Evolutionary conservation across 2,888 invertebrate species (phyloP).

Genomic region (Athrips mouffetella): DNA sequence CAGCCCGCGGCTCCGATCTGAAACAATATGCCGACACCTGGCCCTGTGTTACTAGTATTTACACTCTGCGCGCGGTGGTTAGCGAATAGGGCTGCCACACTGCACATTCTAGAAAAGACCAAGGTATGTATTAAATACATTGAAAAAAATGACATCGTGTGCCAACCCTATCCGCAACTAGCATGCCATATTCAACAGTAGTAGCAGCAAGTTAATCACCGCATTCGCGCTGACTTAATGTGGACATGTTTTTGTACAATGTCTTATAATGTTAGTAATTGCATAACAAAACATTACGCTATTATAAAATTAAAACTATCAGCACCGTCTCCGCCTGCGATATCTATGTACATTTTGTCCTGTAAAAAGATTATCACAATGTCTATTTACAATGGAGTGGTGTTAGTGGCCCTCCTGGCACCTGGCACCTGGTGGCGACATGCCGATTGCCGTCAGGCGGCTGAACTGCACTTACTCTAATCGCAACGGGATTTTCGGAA

Average conservation of each 20-base stretch:
- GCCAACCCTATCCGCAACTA: conserved; percentile 1
- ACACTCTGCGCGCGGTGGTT: conserved; percentile 9
- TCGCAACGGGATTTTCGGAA: conserved; percentile 86
- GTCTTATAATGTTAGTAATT: conserved; percentile 13
- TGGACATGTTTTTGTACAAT: conserved; percentile 13
- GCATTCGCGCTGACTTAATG: conserved; percentile 7
- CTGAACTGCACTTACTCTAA: conserved; percentile 84
- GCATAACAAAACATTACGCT: background rate
- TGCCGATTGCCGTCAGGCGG: no score
- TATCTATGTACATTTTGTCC: conserved; percentile 43
- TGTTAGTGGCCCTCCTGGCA: conserved; percentile 52
- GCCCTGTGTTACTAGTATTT: conserved; percentile 52
- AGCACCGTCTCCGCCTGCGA: conserved; percentile 29
- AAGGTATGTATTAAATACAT: background rate
- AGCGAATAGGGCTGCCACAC: background rate
- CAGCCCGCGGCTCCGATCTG: conserved; percentile 95
- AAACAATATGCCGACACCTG: conserved; percentile 78
- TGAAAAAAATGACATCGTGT: background rate
- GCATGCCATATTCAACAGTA: background rate
- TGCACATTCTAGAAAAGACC: background rate
- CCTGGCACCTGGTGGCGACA: conserved; percentile 33
- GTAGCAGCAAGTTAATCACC: conserved; percentile 1
- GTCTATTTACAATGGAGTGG: conserved; percentile 63
- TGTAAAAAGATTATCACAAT: conserved; percentile 47
- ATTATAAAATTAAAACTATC: background rate